Evolutionary conservation across 2,113 vertebrate species (phyloP).

Genomic region (Bolborhynchus lineola): DNA sequence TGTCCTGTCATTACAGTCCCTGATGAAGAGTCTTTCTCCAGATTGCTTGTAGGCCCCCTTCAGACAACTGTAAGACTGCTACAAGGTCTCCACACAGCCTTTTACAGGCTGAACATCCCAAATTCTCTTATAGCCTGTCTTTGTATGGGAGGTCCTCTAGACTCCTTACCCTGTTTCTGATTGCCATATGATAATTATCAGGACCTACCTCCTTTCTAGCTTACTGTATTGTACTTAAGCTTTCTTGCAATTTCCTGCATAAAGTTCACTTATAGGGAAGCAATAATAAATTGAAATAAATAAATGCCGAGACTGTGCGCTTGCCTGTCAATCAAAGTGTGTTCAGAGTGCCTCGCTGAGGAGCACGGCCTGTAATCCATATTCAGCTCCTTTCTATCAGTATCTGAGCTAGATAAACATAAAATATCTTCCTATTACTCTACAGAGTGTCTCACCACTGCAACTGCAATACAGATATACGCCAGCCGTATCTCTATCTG

Average conservation of each 20-base stretch:
- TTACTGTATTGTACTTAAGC: not conserved
- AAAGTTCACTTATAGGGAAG: not conserved
- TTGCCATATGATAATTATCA: not conserved
- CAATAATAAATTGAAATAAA: not conserved
- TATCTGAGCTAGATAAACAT: not conserved
- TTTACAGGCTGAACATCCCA: not conserved
- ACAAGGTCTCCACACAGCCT: not conserved
- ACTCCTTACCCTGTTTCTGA: not conserved
- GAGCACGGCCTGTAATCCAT: not conserved
- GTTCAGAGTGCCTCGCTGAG: not conserved
- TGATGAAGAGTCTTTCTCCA: not conserved
- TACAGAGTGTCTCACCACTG: not conserved
- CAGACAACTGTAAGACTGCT: not conserved
- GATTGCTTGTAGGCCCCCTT: not conserved
- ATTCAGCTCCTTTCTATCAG: not conserved
- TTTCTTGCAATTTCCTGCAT: not conserved
- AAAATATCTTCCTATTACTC: not conserved
- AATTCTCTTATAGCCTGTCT: not conserved
- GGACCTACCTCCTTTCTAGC: not conserved
- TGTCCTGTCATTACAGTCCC: not conserved
- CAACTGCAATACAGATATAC: rapidly evolving
- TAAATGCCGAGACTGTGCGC: not conserved
- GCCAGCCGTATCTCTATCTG: not conserved
- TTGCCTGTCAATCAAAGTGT: not conserved
- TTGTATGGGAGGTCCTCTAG: not conserved